These are phyloP conservation scores for Stegodyphus mimosarum DNA, from an alignment of 1,140 invertebrate genomes.

Conservation along the genomic window DNA sequence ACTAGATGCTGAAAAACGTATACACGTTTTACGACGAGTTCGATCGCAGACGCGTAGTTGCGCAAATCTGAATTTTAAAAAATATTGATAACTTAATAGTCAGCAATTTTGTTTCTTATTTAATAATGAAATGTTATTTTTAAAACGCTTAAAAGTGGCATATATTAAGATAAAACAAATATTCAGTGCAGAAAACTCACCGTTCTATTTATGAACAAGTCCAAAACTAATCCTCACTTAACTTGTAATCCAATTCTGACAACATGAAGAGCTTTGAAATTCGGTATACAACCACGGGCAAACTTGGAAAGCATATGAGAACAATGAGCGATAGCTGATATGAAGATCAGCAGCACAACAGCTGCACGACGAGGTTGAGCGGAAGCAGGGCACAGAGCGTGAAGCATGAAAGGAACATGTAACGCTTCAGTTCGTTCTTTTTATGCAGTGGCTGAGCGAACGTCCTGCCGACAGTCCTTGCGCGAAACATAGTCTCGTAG, in stretches of 20 bases:
- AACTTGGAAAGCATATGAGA: slow-evolving; percentile 28
- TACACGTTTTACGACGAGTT: no score
- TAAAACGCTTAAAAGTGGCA: no score
- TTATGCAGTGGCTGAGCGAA: slow-evolving; percentile 44
- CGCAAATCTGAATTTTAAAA: no score
- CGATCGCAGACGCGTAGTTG: no score
- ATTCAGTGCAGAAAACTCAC: not conserved
- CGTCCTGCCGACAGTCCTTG: slow-evolving; percentile 9
- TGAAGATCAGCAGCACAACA: slow-evolving; percentile 6
- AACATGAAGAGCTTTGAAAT: not conserved
- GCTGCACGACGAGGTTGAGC: slow-evolving; percentile 23
- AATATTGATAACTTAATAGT: no score
- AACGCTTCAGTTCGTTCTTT: slow-evolving; percentile 46
- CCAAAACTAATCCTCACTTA: slow-evolving; percentile 14
- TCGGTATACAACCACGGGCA: not conserved
- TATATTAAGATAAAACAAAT: not conserved
- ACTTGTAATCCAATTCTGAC: slow-evolving; percentile 13
- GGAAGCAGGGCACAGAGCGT: slow-evolving; percentile 42
- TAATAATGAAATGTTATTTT: no score
- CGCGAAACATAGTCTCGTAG: no score
- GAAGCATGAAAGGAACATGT: slow-evolving; percentile 39
- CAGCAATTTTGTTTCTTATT: no score
- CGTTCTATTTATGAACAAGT: not conserved
- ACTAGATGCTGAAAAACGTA: no score
- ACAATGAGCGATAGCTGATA: slow-evolving; percentile 2